Evolutionary conservation across 1,140 invertebrate species (phyloP).

Genomic region (Ephestia elutella): DNA sequence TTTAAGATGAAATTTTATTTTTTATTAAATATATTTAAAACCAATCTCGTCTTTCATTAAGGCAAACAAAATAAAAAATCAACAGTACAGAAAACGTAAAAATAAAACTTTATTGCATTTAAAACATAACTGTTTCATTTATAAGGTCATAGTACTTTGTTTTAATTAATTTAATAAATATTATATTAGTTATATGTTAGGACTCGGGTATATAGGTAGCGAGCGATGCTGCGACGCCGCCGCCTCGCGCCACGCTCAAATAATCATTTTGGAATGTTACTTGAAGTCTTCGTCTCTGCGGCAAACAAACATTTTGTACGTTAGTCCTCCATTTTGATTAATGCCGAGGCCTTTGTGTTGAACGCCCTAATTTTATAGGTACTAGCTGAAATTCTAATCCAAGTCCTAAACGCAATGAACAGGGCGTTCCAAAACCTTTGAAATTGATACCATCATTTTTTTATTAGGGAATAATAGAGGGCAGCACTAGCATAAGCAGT

Average conservation of each 20-base stretch:
- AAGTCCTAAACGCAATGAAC: too few species aligned
- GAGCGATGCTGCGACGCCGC: constrained; percentile 16
- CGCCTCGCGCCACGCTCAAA: constrained; percentile 22
- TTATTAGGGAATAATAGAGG: too few species aligned
- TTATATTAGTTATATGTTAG: constrained; percentile 18
- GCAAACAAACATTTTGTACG: constrained; percentile 52
- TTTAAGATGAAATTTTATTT: neutral
- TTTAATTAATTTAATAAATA: constrained; percentile 27
- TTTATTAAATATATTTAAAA: neutral
- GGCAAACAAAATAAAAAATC: constrained; percentile 35
- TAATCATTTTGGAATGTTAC: constrained; percentile 69
- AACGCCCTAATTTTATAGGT: too few species aligned
- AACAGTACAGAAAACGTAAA: constrained; percentile 54
- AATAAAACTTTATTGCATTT: constrained; percentile 63
- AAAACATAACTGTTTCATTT: constrained; percentile 47
- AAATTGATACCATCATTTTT: too few species aligned
- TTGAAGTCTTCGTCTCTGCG: constrained; percentile 62
- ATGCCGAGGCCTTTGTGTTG: neutral
- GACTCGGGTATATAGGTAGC: constrained; percentile 11
- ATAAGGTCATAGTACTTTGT: constrained; percentile 28
- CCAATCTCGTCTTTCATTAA: neutral
- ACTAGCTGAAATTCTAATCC: neutral
- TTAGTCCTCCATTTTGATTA: neutral
- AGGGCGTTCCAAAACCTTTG: too few species aligned
- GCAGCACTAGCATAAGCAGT: too few species aligned